Percentiles rank a stretch among this genome's conserved stretches.
phyloP scores from a whole-genome alignment of 2,888 invertebrate species.

The Chaetogeoica ovagalla region DNA sequence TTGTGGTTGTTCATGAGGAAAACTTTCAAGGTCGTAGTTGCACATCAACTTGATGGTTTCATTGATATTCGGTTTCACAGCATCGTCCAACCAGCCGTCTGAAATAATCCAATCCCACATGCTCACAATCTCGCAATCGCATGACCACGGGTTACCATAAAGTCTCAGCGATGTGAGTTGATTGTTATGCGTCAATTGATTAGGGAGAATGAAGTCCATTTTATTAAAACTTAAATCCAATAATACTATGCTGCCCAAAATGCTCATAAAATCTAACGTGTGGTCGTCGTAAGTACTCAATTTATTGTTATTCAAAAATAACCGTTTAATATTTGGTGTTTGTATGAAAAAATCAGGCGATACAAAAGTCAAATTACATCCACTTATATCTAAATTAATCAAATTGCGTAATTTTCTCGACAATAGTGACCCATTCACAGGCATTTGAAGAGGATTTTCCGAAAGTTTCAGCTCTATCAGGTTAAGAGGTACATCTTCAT shows the following conservation, averaged over 20 bases:
- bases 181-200: too few relatives aligned
- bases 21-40: too few relatives aligned
- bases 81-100: too few relatives aligned
- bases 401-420: neutral
- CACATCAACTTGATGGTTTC: too few relatives aligned
- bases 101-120: too few relatives aligned
- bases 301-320: neutral
- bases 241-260: neutral
- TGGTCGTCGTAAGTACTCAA: neutral
- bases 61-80: too few relatives aligned
- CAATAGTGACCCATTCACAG: neutral
- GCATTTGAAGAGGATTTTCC: neutral
- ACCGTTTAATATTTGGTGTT: neutral
- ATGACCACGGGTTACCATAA: too few relatives aligned
- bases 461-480: neutral
- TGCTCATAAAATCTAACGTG: neutral
- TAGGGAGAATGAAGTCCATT: neutral
- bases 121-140: too few relatives aligned
- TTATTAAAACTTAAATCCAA: neutral
- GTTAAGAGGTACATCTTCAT: neutral
- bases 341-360: neutral
- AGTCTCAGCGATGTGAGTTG: too few relatives aligned
- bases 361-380: neutral
- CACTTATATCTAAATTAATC: neutral
- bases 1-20: too few relatives aligned